Conservation (phyloP, 2,113 vertebrate genomes). For the Scytalopus superciliaris region DNA sequence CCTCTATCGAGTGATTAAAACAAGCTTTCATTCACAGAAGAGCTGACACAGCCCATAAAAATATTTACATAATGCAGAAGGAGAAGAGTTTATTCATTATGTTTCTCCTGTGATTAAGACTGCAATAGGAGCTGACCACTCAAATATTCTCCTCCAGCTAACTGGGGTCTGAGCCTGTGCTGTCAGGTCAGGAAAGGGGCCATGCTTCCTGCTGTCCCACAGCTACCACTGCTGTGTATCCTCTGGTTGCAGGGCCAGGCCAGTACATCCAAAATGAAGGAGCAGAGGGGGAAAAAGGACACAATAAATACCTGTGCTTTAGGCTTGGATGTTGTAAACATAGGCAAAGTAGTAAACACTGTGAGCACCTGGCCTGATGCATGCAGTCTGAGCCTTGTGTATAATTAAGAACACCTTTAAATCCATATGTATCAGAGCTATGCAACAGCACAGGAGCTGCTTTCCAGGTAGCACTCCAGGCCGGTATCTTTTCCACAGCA, state of each 20-base stretch:
- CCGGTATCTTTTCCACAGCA: background rate
- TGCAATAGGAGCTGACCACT: background rate
- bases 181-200: background rate
- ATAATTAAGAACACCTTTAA: background rate
- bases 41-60: constrained; percentile 25
- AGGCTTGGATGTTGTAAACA: background rate
- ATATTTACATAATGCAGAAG: constrained; percentile 11
- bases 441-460: background rate
- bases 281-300: background rate
- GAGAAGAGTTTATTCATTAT: background rate
- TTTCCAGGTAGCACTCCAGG: background rate
- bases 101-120: background rate
- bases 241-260: background rate
- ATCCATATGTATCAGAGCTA: background rate
- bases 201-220: accelerated
- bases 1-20: background rate
- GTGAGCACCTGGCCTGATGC: background rate
- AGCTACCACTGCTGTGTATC: background rate
- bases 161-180: background rate
- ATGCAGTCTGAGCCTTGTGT: background rate
- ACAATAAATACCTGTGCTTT: background rate
- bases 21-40: background rate
- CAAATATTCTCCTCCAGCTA: background rate
- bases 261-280: background rate
- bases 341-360: background rate